Evolutionary conservation across 2,888 invertebrate genomes (phyloP).

Genomic region (Hesperia comma): DNA sequence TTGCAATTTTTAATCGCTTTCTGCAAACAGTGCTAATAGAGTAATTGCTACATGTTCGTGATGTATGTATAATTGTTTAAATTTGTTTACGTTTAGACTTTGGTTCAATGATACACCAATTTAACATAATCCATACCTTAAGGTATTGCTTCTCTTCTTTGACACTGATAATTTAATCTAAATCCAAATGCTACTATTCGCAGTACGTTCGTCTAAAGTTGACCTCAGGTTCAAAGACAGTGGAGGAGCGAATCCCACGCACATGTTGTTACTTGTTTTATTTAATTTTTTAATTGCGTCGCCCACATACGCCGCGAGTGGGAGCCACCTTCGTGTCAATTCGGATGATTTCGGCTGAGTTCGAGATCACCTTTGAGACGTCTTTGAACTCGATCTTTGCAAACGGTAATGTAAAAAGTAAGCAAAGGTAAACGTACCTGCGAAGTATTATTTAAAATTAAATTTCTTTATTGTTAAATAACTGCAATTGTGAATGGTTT

Average conservation of each 20-base stretch:
- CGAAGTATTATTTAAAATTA: no score
- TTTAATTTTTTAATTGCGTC: constrained; percentile 73
- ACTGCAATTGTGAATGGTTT: no score
- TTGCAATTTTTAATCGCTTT: constrained; percentile 55
- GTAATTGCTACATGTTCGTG: constrained; percentile 29
- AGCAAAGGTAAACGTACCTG: background rate
- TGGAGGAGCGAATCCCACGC: constrained; percentile 60
- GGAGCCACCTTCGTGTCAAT: constrained; percentile 35
- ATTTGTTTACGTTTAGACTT: no score
- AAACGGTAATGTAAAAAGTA: background rate
- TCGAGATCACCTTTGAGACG: constrained; percentile 23
- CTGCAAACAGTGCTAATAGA: constrained; percentile 34
- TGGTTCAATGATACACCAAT: background rate
- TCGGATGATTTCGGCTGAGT: constrained; percentile 11
- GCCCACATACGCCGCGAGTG: constrained; percentile 57
- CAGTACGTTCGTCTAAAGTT: constrained; percentile 25
- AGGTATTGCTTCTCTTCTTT: no score
- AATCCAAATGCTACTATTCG: background rate
- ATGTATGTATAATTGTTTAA: background rate
- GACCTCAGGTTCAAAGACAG: constrained; percentile 45
- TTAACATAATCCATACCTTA: background rate
- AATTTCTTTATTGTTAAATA: no score
- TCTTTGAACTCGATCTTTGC: constrained; percentile 17
- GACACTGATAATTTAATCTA: no score
- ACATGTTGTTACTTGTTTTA: constrained; percentile 61